phyloP scores from a whole-genome alignment of 2,113 vertebrate species.

The Onychostoma macrolepis region DNA sequence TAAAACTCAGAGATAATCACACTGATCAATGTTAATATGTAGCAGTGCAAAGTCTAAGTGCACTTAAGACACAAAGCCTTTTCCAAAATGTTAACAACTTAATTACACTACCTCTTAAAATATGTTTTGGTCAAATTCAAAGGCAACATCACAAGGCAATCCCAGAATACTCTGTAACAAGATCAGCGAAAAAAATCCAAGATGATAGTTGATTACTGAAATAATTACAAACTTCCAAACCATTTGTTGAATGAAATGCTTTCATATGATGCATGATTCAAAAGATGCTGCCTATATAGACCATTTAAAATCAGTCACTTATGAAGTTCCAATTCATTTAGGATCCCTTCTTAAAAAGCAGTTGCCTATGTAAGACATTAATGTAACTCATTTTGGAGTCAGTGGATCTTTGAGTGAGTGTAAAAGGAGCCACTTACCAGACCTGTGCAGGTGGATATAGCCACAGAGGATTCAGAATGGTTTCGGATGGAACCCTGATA shows the following conservation, averaged over 20 bases:
- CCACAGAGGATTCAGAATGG: conserved; percentile 85
- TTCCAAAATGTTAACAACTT: not conserved
- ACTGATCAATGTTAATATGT: not conserved
- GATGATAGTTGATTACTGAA: not conserved
- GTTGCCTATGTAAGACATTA: not conserved
- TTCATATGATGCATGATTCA: not conserved
- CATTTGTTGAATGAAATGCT: not conserved
- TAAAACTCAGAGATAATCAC: not conserved
- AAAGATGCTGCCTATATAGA: not conserved
- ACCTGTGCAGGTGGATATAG: conserved; percentile 91
- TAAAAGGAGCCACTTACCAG: conserved; percentile 83
- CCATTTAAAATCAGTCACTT: not conserved
- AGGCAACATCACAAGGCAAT: not conserved
- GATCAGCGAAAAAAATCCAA: not conserved
- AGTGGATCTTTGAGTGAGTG: conserved; percentile 53
- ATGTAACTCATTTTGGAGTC: not conserved
- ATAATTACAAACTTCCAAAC: not conserved
- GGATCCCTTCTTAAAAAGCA: not conserved
- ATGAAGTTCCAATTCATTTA: not conserved
- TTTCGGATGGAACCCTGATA: conserved; percentile 97
- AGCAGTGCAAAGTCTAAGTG: not conserved
- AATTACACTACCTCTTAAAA: not conserved
- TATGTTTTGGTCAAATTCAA: not conserved
- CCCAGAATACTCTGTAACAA: not conserved
- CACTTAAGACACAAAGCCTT: not conserved